Evolutionary conservation across 2,113 vertebrate genomes (phyloP), one percentile per base, ranked within the genome.

Genomic region (Pelodiscus sinensis): DNA sequence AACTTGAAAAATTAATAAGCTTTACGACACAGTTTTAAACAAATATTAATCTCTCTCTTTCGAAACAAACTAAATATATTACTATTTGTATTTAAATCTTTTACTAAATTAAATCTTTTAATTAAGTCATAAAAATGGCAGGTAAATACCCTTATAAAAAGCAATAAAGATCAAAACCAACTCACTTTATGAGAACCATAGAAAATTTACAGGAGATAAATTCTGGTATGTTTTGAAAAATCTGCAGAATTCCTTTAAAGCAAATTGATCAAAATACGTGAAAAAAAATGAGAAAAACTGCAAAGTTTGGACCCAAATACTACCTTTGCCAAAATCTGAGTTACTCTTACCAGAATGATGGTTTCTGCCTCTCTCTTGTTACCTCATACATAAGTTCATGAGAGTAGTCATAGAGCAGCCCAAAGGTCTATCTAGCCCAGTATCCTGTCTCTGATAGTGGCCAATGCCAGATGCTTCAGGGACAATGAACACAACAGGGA

Each of bases 1-100:
- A 93, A 82, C 15, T 85, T 71, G 81, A 83, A 91, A 90, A 73
- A 84, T 50, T 73, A 52, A 85, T 12, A 85, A 73, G 13, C 58
- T 52, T 96, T 91, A 81, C 19, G 68, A 62, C 16, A 84, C 4
- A 85, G 77, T 93, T 78, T 79, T 12, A 89, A 94, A n/a, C 54
- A 82, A 94, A 24, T 22, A 88, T 68, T 56, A 77, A 29, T 77
- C 55, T 89, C 89, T 75, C 16, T 75, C 19, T 92, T 92, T 93
- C 52, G 58, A 82, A 79, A 87, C 78, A 94, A 90, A 84, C 27
- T 1, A 84, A 93, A 90, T 35, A 8, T 68, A 58, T 58, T 79
- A 54, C 8, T 29, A 81, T 6, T 56, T 31, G 38, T 56, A 85
- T n/a, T 38, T 87, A 80, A 85, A 82, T 38, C 68, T 90, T 18